Conservation (phyloP, 2,797 vertebrate genomes). For the Diplodus sargus region DNA sequence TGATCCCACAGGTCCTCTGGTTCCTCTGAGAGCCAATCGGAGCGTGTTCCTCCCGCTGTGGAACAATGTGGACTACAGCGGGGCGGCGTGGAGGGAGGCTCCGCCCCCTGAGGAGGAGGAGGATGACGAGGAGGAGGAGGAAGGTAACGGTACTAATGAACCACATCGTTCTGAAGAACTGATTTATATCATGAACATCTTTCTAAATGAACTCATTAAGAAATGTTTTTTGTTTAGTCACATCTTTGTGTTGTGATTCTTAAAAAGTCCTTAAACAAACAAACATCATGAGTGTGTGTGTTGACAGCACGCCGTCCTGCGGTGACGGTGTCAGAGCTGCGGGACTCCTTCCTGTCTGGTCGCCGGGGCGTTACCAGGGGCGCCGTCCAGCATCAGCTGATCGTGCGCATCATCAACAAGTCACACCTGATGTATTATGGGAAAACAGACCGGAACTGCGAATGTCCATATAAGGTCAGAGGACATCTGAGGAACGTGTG, state of each 20-base stretch:
- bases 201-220: no score
- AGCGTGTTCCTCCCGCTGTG: slow-evolving; percentile 82
- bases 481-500: neutral
- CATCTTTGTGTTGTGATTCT: no score
- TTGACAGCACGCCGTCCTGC: slow-evolving; percentile 57
- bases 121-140: slow-evolving; percentile 28
- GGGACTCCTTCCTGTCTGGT: slow-evolving; percentile 63
- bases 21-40: slow-evolving; percentile 81
- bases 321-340: slow-evolving; percentile 72
- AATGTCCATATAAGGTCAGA: slow-evolving; percentile 85
- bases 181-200: no score
- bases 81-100: slow-evolving; percentile 75
- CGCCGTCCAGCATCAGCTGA: slow-evolving; percentile 59
- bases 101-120: slow-evolving; percentile 56
- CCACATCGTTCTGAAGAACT: no score
- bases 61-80: slow-evolving; percentile 81
- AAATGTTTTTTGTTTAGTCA: no score
- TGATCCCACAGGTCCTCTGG: slow-evolving; percentile 24
- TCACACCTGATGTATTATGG: slow-evolving; percentile 84
- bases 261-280: no score
- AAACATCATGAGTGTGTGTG: neutral
- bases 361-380: slow-evolving; percentile 18
- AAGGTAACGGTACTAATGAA: slow-evolving; percentile 4
- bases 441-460: slow-evolving; percentile 75
- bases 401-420: slow-evolving; percentile 81